phyloP scores from a whole-genome alignment of 2,797 vertebrate species.

The Eurystomus glaucurus region DNA sequence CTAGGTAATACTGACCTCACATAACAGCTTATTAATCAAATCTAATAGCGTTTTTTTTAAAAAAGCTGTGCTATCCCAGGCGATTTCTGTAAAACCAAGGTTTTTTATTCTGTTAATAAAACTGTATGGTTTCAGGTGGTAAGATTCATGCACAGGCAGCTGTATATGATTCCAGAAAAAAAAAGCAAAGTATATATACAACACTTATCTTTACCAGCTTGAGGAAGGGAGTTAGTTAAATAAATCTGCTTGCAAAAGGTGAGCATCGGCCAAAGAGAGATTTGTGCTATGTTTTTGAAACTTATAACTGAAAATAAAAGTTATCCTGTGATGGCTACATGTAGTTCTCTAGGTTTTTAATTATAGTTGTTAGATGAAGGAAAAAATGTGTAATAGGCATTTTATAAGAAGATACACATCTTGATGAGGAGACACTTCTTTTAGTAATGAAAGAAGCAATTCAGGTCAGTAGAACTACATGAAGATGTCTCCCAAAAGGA shows the following conservation, averaged over 20 bases:
- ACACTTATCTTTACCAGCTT: background rate
- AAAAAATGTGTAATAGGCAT: background rate
- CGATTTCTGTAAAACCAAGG: background rate
- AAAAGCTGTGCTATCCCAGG: background rate
- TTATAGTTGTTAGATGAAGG: background rate
- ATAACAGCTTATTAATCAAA: background rate
- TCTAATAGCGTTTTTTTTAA: background rate
- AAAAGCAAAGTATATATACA: background rate
- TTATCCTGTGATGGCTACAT: background rate
- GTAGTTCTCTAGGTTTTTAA: background rate
- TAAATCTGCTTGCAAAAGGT: background rate
- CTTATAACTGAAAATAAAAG: background rate
- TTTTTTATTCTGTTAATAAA: background rate
- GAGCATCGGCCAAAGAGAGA: background rate
- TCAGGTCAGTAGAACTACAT: background rate
- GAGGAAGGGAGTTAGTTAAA: slow-evolving; percentile 13
- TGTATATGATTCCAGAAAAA: background rate
- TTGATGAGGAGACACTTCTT: background rate
- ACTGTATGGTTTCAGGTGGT: background rate
- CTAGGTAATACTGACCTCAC: background rate
- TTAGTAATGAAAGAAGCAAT: background rate
- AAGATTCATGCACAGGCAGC: background rate
- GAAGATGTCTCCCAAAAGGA: background rate
- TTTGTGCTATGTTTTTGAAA: background rate
- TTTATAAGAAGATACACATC: background rate